Conservation (phyloP, 2,797 vertebrate genomes). For the Tenualosa thibaudeaui region DNA sequence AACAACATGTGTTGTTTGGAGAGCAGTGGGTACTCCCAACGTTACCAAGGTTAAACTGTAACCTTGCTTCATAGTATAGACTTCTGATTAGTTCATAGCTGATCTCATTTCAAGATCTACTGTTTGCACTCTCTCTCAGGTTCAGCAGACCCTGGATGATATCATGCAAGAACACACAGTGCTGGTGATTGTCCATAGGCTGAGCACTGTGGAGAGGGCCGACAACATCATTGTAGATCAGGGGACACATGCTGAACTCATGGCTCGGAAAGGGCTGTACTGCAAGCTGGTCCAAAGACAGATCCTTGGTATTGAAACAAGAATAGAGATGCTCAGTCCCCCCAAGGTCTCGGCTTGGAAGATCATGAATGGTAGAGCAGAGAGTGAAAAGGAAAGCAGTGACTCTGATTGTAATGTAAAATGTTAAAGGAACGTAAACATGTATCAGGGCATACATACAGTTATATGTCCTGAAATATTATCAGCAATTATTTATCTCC, state of each 20-base stretch:
- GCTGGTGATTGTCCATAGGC: constrained; percentile 89
- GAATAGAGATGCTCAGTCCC: constrained; percentile 48
- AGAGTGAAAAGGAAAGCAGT: constrained; percentile 53
- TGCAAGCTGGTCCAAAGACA: constrained; percentile 90
- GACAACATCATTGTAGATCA: constrained; percentile 85
- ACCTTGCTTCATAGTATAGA: too few species aligned
- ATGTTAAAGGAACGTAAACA: constrained; percentile 57
- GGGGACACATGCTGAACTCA: constrained; percentile 85
- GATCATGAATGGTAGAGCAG: constrained; percentile 23
- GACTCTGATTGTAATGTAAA: constrained; percentile 55
- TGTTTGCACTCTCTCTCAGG: constrained; percentile 40
- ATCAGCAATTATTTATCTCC: not conserved
- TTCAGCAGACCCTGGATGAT: constrained; percentile 87
- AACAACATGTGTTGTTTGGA: not conserved
- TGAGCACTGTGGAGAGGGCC: constrained; percentile 92
- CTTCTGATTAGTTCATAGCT: not conserved
- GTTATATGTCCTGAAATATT: not conserved
- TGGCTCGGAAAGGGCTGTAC: constrained; percentile 87
- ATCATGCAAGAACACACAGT: constrained; percentile 82
- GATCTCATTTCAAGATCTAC: not conserved
- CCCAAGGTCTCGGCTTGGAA: constrained; percentile 4
- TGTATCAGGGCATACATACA: not conserved
- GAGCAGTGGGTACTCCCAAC: too few species aligned
- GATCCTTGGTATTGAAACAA: constrained; percentile 77
- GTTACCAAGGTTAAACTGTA: too few species aligned